Conservation (phyloP, 2,888 invertebrate species). For the Melinaea marsaeus region DNA sequence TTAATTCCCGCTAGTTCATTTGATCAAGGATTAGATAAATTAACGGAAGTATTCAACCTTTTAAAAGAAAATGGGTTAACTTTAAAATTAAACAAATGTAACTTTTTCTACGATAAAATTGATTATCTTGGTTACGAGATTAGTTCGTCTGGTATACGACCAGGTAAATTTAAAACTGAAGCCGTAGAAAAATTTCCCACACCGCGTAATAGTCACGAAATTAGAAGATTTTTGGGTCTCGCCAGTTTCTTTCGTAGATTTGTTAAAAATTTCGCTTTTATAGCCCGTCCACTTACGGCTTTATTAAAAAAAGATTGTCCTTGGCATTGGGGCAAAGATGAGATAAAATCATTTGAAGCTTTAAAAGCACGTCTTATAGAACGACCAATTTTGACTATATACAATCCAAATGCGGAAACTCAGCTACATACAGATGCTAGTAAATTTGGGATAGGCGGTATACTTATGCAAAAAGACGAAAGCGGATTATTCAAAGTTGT, state of each 20-base stretch:
- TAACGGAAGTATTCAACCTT: too few species aligned
- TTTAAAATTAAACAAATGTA: too few species aligned
- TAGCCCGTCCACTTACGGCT: slow-evolving; percentile 3
- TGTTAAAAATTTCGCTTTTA: slow-evolving; percentile 28
- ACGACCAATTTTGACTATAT: slow-evolving; percentile 11
- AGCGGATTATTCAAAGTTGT: background rate
- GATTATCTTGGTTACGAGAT: too few species aligned
- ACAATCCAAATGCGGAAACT: slow-evolving; percentile 13
- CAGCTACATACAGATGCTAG: background rate
- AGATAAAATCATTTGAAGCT: slow-evolving; percentile 7
- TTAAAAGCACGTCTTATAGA: slow-evolving; percentile 4
- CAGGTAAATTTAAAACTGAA: too few species aligned
- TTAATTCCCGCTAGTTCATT: too few species aligned
- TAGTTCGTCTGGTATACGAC: too few species aligned
- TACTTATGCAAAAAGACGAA: background rate
- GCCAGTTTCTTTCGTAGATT: slow-evolving; percentile 30
- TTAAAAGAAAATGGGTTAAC: too few species aligned
- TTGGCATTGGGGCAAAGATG: background rate
- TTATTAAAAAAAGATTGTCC: slow-evolving; percentile 2
- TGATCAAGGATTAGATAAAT: too few species aligned
- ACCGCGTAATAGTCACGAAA: slow-evolving; percentile 28
- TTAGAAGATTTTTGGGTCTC: slow-evolving; percentile 40
- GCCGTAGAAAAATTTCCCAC: too few species aligned
- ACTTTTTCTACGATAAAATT: too few species aligned
- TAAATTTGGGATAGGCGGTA: background rate